These are phyloP conservation scores for Amiota mariae DNA, from an alignment of 2,888 invertebrate species.

Conservation along the genomic window DNA sequence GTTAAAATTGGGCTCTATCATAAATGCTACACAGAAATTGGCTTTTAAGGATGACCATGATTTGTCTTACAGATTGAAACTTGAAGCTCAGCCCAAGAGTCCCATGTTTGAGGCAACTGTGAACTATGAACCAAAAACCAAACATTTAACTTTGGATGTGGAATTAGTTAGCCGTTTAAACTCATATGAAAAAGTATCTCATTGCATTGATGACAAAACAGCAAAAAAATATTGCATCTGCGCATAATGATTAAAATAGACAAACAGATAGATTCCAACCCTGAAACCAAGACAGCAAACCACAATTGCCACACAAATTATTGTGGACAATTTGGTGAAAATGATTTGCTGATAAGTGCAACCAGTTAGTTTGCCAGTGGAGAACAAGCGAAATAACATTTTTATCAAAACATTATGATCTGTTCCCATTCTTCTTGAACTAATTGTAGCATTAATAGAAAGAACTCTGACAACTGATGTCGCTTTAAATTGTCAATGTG, in stretches of 20 bases:
- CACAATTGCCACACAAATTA: slow-evolving; percentile 6
- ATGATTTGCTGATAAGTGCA: slow-evolving; percentile 10
- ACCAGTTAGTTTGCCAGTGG: background rate
- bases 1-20: slow-evolving; percentile 43
- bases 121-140: slow-evolving; percentile 41
- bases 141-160: slow-evolving; percentile 47
- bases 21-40: slow-evolving; percentile 33
- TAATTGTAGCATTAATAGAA: background rate
- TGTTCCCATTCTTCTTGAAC: background rate
- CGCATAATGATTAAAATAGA: slow-evolving; percentile 33
- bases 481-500: too few species aligned
- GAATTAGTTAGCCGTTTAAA: slow-evolving; percentile 56
- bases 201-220: slow-evolving; percentile 52
- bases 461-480: background rate
- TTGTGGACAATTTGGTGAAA: slow-evolving; percentile 22
- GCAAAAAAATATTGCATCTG: slow-evolving; percentile 67
- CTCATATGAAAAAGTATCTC: slow-evolving; percentile 47
- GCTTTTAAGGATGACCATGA: slow-evolving; percentile 14
- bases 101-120: slow-evolving; percentile 53
- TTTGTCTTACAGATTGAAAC: slow-evolving; percentile 39
- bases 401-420: too few species aligned
- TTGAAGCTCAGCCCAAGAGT: slow-evolving; percentile 25
- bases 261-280: slow-evolving; percentile 31
- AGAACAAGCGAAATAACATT: background rate
- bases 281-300: slow-evolving; percentile 26